Evolutionary conservation across 2,888 invertebrate species (phyloP), one percentile per base, ranked within the genome.

Genomic region (Creontiades dilutus): DNA sequence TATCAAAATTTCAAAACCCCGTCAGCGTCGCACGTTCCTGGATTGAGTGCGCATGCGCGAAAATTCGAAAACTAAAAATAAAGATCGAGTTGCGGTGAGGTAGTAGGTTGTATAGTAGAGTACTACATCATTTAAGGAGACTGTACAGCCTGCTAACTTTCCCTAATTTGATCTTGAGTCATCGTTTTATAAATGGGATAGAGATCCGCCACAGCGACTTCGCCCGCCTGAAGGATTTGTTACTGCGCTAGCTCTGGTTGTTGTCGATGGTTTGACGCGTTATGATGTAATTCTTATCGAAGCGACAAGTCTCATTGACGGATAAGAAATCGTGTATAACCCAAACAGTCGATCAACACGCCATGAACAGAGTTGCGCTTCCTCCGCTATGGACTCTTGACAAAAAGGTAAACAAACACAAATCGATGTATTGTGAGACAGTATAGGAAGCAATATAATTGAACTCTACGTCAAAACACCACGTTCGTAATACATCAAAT

Each of bases 91-190:
- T 95, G 94, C 95, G 96, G 95, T 97, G 98, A 98, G 98, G 98
- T 98, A 98, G 98, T 98, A 97, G 97, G 98, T 98, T 98, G 98
- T 98, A 98, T 98, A 97, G 98, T 97, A 97, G 95, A 96, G 97
- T 95, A 97, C 96, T 97, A 97, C 97, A 97, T 93, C 96, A 95
- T 94, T 94, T 95, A 95, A 95, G 96, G 96, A 96, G 96, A 97
- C 98, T 97, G 97, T 97, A 97, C 97, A 97, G 96, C 97, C 97
- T 97, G 97, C 98, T 98, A 97, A 97, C 97, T 98, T 97, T 97
- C 97, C 97, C 87, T 90, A 90, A 87, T 90, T 88, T 88, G 90
- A 88, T 88, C 90, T 89, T 13, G 27, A 82, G 13, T 82, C 82
- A 37, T 47, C 81, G 76, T 5, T 86, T n/a, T 23, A 61, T 5